Conservation (phyloP, 2,888 invertebrate genomes). For the Coremacera marginata region DNA sequence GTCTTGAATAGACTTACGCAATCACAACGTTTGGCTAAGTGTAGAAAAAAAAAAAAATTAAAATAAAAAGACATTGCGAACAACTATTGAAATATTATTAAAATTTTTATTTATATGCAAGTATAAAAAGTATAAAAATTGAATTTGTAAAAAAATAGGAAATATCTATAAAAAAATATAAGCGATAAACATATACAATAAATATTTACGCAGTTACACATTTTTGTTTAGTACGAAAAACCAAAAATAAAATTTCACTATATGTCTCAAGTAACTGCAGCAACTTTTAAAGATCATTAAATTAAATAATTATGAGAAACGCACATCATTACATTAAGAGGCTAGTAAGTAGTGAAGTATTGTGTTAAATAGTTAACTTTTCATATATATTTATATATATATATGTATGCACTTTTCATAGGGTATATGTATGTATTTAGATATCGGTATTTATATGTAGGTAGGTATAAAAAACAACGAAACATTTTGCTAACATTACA, state of each 20-base stretch:
- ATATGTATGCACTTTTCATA: conserved; percentile 35
- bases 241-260: conserved; percentile 31
- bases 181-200: conserved; percentile 21
- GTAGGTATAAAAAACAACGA: conserved; percentile 45
- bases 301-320: conserved; percentile 3
- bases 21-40: not conserved
- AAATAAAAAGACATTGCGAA: conserved; percentile 31
- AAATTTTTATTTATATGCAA: conserved; percentile 44
- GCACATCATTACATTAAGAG: conserved; percentile 5
- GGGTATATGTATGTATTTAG: conserved; percentile 16
- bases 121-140: conserved; percentile 53
- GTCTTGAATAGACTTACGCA: not conserved
- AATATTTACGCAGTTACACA: conserved; percentile 15
- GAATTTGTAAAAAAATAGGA: conserved; percentile 48
- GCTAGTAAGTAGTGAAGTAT: conserved; percentile 31
- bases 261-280: not conserved
- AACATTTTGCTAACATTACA: conserved; percentile 40
- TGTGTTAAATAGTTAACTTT: conserved; percentile 28
- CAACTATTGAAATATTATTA: conserved; percentile 38
- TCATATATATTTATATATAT: conserved; percentile 21
- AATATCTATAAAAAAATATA: conserved; percentile 39
- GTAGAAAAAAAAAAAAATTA: not conserved
- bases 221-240: conserved; percentile 7
- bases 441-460: conserved; percentile 21
- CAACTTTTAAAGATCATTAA: not conserved